Base-by-base conservation (phyloP, 2,888 invertebrate genomes). In the Parnassius glacialis region DNA sequence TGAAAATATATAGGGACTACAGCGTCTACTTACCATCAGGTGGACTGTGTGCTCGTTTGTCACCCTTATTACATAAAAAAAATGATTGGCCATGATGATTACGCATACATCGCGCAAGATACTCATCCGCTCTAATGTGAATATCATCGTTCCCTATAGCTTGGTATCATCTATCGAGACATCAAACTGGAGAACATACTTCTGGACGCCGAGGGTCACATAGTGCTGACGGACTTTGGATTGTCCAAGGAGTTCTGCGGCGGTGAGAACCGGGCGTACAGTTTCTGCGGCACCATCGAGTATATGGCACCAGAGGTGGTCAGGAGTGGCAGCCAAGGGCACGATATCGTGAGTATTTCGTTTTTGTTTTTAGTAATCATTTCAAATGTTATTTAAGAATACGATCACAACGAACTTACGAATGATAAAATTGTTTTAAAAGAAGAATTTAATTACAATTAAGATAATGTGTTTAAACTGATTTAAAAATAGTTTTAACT, bases 261-360 rank as follows among this genome's bases (percentile, higher is more conserved):
- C 10, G 90, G 85, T 0, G 95, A 96, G 77, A 95, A 95, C 79
- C 92, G 98, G 67, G 97, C 99, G 0, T 98, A 98, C 91, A 98
- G 98, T 67, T 99, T 98, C 92, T 99, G 99, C 84, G 99, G 99
- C 16, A 99, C 99, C 67, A 97, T 99, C 74, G 99, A 99, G 84
- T 99, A 99, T 87, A 99, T 99, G 99, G 98, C 98, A 20, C 98
- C 97, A 0, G 97, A 95, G 81, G 95, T 95, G 50, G 95, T 95
- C 65, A 87, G 95, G 75, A 97, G 97, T 61, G 97, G 97, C 66
- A 95, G 94, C 61, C 94, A 95, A 70, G 99, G 99, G 25, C 98
- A 99, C 88, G 97, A 98, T 94, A 97, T 97, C 85, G 97, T 97
- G 87, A 96, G 96, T 96, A 81, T 67, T 52, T 9, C 2, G 9